Conservation (phyloP, 1,140 invertebrate species). For the Pygmarrhopalites habei region DNA sequence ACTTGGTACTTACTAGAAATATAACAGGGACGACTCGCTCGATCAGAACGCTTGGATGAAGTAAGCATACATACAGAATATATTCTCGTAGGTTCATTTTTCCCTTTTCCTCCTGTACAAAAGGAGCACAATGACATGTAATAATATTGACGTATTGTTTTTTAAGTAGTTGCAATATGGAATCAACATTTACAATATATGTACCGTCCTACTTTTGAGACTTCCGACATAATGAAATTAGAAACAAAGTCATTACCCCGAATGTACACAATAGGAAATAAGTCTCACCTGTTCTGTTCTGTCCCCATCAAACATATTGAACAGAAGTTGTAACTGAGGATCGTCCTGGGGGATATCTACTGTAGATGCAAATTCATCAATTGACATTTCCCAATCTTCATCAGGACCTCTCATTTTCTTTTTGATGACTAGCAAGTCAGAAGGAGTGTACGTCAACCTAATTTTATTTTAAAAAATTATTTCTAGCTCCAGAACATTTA, state of each 20-base stretch:
- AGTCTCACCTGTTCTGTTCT: too few species aligned
- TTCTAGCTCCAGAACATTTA: too few species aligned
- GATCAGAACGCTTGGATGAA: conserved; percentile 15
- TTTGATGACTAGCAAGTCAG: neutral
- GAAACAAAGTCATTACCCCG: too few species aligned
- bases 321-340: neutral
- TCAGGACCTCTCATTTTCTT: neutral
- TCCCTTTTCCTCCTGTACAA: neutral
- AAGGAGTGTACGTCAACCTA: neutral
- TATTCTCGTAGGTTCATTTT: conserved; percentile 29
- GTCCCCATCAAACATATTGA: neutral
- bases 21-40: conserved; percentile 19
- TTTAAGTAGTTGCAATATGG: too few species aligned
- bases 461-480: too few species aligned
- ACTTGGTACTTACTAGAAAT: conserved; percentile 30
- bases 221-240: too few species aligned
- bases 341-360: neutral
- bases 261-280: too few species aligned
- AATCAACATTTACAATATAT: too few species aligned
- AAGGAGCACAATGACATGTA: too few species aligned
- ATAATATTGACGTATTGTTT: too few species aligned
- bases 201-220: too few species aligned
- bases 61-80: conserved; percentile 18
- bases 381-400: neutral
- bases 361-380: neutral